A percentile compares a stretch with the other conserved stretches of the same genome.
Evolutionary conservation across 2,797 vertebrate genomes (phyloP).

Genomic region (Scomberomorus guttatus): DNA sequence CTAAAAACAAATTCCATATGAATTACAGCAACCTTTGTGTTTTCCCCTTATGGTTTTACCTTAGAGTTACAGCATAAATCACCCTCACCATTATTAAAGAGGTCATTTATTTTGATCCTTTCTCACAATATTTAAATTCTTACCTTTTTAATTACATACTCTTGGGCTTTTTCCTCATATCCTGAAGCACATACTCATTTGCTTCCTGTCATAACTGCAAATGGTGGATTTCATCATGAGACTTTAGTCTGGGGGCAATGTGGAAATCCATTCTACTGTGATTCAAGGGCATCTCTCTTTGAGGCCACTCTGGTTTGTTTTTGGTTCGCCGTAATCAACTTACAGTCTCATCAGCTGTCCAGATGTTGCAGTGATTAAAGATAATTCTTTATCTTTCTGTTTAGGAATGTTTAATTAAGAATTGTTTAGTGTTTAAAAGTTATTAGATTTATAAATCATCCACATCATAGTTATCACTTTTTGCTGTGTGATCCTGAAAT

Average conservation of each 20-base stretch:
- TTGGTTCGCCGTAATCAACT: conserved; percentile 56
- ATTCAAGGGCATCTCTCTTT: conserved; percentile 52
- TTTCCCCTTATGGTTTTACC: conserved; percentile 7
- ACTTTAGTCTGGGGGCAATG: conserved; percentile 48
- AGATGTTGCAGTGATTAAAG: conserved; percentile 50
- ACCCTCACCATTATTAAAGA: conserved; percentile 63
- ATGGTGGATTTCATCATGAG: conserved; percentile 66
- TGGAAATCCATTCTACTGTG: conserved; percentile 29
- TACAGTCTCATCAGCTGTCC: conserved; percentile 63
- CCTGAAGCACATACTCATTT: conserved; percentile 67
- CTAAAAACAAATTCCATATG: conserved; percentile 14
- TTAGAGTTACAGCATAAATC: conserved; percentile 64
- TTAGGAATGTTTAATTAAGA: not conserved
- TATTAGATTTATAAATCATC: conserved; percentile 5
- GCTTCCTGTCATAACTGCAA: conserved; percentile 73
- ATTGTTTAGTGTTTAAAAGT: not conserved
- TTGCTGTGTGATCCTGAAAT: not conserved
- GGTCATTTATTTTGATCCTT: conserved; percentile 66
- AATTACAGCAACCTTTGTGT: conserved; percentile 34
- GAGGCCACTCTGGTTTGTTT: conserved; percentile 7
- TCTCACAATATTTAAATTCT: conserved; percentile 71
- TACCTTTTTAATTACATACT: conserved; percentile 81
- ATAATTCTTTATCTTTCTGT: conserved; percentile 16
- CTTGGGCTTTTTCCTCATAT: conserved; percentile 64
- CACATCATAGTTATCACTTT: not conserved